Evolutionary conservation across 2,113 vertebrate genomes (phyloP), one percentile per base, ranked within the genome.

Genomic region (Nibea albiflora): DNA sequence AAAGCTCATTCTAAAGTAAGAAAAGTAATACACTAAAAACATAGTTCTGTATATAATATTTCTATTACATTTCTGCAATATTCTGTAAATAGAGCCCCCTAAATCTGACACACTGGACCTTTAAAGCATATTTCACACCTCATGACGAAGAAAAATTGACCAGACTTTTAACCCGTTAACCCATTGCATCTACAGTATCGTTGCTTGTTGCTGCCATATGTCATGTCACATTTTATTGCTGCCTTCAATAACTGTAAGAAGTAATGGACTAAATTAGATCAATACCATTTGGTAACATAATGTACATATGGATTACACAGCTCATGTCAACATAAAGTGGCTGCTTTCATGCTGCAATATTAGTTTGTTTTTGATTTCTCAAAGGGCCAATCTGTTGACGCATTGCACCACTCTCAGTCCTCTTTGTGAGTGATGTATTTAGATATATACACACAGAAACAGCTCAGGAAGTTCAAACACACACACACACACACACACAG

Each of bases 381-480:
- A 24, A 8, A 35, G 11, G 73, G 66, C 12, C 0, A n/a, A 19
- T 72, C 24, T 80, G 68, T 31, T 71, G 67, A 53, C 11, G 26
- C 24, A 74, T 44, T 83, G 57, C 28, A 63, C 19, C 52, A 47
- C 26, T 63, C 20, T 28, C 12, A 17, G 26, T 20, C 39, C 26
- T 56, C 16, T 60, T 2, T 39, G 35, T 39, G 35, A 39, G 35
- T 39, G 35, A 39, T 39, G 35, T 39, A 9, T 39, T 8, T 35
- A 52, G 0, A 54, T 63, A 67, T 35, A 50, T 26, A 52, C 0
- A 60, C 54, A 82, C 47, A 62, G 8, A 76, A 73, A 24, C 5
- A 16, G 19, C 68, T 42, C 11, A 53, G 39, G 31, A 24, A n/a
- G n/a, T 50, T 73, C 5, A 75, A 79, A 78, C 39, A 58, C 78